Conservation (phyloP, 2,888 invertebrate genomes). For the Caenorhabditis wallacei region DNA sequence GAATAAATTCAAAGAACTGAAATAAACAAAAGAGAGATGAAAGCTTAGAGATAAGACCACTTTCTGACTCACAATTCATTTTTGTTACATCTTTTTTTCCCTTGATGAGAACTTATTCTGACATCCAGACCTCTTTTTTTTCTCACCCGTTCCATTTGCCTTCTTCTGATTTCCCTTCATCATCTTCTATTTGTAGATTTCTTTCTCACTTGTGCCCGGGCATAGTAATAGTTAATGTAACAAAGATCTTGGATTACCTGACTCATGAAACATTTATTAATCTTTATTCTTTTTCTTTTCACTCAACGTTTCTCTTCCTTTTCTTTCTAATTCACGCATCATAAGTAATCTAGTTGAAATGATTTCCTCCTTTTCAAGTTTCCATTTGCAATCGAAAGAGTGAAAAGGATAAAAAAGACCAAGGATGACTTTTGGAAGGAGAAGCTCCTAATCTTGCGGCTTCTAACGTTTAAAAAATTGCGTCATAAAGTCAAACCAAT, state of each 20-base stretch:
- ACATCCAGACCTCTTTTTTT: slow-evolving; percentile 29
- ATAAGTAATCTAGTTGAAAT: slow-evolving; percentile 33
- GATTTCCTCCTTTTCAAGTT: background rate
- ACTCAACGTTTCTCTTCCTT: background rate
- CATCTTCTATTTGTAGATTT: slow-evolving; percentile 12
- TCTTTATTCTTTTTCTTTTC: slow-evolving; percentile 1
- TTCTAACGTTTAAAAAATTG: background rate
- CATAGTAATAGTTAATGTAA: slow-evolving; percentile 20
- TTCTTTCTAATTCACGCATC: slow-evolving; percentile 23
- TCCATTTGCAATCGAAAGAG: background rate
- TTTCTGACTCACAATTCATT: slow-evolving; percentile 15
- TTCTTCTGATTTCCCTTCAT: background rate
- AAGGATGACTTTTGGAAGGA: slow-evolving; percentile 10
- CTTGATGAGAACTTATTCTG: slow-evolving; percentile 39
- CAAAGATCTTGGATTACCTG: slow-evolving; percentile 57
- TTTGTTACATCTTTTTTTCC: slow-evolving; percentile 7
- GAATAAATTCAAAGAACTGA: background rate
- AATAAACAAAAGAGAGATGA: background rate
- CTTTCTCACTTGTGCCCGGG: background rate
- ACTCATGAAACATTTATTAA: slow-evolving; percentile 58
- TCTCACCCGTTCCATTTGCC: slow-evolving; percentile 7
- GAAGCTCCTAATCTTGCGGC: slow-evolving; percentile 39
- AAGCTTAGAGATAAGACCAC: slow-evolving; percentile 12
- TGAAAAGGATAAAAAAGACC: background rate
- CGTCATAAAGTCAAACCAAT: slow-evolving; percentile 24